Evolutionary conservation across 2,888 invertebrate species (phyloP).

Genomic region (Zonitis immaculata): DNA sequence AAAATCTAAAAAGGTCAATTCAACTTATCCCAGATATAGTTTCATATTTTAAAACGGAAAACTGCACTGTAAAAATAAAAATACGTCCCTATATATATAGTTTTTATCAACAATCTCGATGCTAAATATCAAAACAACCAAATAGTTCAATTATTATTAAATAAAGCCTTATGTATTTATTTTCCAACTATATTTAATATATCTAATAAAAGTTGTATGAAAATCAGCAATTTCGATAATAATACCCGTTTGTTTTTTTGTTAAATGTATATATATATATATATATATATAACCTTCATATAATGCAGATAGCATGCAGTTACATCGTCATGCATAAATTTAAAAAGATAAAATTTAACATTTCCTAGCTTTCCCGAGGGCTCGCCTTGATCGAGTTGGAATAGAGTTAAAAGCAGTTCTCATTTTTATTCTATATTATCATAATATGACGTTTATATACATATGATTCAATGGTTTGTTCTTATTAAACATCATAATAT

Average conservation of each 20-base stretch:
- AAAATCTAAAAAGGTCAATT: conserved; percentile 15
- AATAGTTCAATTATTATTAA: conserved; percentile 20
- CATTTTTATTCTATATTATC: conserved; percentile 29
- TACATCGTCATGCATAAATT: conserved; percentile 32
- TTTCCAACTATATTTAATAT: too few relatives aligned
- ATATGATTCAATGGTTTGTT: conserved; percentile 24
- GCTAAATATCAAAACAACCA: conserved; percentile 15
- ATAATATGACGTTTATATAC: conserved; percentile 32
- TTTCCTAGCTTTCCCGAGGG: conserved; percentile 25
- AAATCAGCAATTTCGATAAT: too few relatives aligned
- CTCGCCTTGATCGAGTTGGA: conserved; percentile 26
- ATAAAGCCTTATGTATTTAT: too few relatives aligned
- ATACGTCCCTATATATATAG: conserved; percentile 7
- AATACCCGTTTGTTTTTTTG: too few relatives aligned
- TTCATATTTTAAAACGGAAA: conserved; percentile 18
- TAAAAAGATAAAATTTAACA: conserved; percentile 26
- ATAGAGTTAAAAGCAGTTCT: conserved; percentile 26
- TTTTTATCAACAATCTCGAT: conserved; percentile 18
- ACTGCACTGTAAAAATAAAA: conserved; percentile 13
- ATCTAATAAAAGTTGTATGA: too few relatives aligned
- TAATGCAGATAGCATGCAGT: conserved; percentile 28
- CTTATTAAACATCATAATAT: conserved; percentile 2
- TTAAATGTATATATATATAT: too few relatives aligned
- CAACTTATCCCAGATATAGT: conserved; percentile 15
- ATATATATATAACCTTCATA: conserved; percentile 21